Evolutionary conservation across 2,113 vertebrate species (phyloP), one percentile per base, ranked within the genome.

Genomic region (Pampusana beccarii): DNA sequence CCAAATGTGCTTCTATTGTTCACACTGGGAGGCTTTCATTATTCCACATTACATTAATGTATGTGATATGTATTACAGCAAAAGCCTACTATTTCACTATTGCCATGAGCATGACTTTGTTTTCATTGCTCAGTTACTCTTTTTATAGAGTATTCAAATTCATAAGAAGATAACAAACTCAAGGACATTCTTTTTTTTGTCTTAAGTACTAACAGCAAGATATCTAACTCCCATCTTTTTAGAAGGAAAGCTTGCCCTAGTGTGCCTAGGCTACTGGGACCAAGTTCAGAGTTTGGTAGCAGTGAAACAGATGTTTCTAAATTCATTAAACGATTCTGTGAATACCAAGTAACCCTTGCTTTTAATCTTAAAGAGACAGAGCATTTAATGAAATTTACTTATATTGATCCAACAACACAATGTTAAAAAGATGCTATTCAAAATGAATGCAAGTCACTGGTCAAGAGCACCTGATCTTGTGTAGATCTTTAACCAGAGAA

Each of bases 291-390:
- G 4, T 40, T 72, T 66, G 28, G 51, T 73, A 88, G 69, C 33
- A 69, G 75, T 28, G 61, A 25, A 95, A 73, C n/a, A 95, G 80
- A 73, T 93, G 72, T 70, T 93, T 95, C 73, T 42, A 80, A 80
- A 89, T 57, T 77, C 19, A 46, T 74, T 86, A 20, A 38, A 79
- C 16, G 81, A 13, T 28, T 28, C 16, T 82, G 6, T 84, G 85
- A 74, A 80, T 82, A 56, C 23, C 16, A 74, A 81, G 15, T 29
- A 88, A 91, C 3, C 28, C 15, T 64, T 86, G 53, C 6, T 51
- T 19, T 77, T 80, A 70, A 51, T 67, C 54, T 75, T 62, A 48
- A 13, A 1, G 3, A 92, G 38, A 31, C 17, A 75, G 56, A 77
- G 8, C 5, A 65, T 53, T 92, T 84, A 94, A 48, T 80, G 58